phyloP scores from a whole-genome alignment of 1,140 invertebrate species.

The Coboldia fuscipes region DNA sequence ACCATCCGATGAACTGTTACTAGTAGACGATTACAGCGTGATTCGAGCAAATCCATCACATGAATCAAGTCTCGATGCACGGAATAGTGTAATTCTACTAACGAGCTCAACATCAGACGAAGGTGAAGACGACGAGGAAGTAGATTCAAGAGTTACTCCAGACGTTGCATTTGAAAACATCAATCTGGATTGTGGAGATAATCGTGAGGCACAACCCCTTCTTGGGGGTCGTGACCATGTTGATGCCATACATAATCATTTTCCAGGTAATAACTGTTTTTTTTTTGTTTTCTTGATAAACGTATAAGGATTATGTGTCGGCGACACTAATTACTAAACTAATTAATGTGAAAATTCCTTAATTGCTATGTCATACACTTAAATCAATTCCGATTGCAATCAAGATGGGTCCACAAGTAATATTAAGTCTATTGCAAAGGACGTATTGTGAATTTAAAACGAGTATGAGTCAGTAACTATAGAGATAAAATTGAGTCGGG shows the following conservation, averaged over 20 bases:
- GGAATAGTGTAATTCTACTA: not conserved
- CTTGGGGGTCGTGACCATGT: slow-evolving; percentile 57
- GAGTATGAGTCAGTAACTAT: too few species aligned
- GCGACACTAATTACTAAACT: too few species aligned
- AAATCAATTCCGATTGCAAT: too few species aligned
- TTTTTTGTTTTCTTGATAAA: slow-evolving; percentile 2
- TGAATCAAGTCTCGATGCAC: not conserved
- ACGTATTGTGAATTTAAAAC: too few species aligned
- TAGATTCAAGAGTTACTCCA: slow-evolving; percentile 15
- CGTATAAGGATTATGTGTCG: too few species aligned
- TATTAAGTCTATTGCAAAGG: too few species aligned
- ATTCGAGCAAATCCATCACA: too few species aligned
- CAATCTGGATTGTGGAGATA: slow-evolving; percentile 42
- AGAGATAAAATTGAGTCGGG: too few species aligned
- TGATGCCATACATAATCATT: slow-evolving; percentile 55
- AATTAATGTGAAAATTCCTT: too few species aligned
- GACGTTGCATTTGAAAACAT: slow-evolving; percentile 32
- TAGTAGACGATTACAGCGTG: slow-evolving; percentile 1
- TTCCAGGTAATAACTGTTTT: slow-evolving; percentile 40
- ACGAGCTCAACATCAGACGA: not conserved
- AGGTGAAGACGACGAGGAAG: slow-evolving; percentile 7
- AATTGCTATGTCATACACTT: too few species aligned
- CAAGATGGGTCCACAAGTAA: too few species aligned
- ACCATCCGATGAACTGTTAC: not conserved
- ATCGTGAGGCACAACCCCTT: slow-evolving; percentile 74